These are phyloP conservation scores for Trochalopteron elliotii DNA, from an alignment of 2,113 vertebrate species.

Conservation along the genomic window DNA sequence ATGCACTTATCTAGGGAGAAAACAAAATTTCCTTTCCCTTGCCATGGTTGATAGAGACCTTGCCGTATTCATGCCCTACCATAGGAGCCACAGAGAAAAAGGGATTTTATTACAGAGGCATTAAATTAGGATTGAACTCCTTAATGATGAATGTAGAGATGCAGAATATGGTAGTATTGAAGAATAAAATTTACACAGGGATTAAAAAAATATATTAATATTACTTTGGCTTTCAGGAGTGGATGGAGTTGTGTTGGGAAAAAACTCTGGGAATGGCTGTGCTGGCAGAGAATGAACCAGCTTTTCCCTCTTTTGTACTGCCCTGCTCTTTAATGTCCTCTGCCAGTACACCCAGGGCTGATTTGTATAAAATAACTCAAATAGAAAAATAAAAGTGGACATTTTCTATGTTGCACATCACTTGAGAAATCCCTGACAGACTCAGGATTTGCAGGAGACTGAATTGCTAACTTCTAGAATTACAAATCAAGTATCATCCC, in stretches of 20 bases:
- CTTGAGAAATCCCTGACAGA: slow-evolving; percentile 22
- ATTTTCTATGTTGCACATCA: neutral
- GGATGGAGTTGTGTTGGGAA: neutral
- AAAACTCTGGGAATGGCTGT: neutral
- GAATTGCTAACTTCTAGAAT: slow-evolving; percentile 40
- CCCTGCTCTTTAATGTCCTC: neutral
- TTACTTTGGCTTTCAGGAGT: neutral
- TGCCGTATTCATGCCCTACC: neutral
- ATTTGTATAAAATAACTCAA: neutral
- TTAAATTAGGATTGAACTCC: neutral
- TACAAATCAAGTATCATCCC: slow-evolving; percentile 27
- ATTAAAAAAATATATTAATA: fast-evolving
- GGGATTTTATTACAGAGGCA: neutral
- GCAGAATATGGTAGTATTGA: neutral
- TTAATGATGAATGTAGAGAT: neutral
- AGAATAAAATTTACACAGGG: neutral
- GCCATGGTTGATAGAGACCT: neutral
- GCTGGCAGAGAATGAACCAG: neutral
- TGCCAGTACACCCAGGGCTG: neutral
- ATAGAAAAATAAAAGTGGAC: neutral
- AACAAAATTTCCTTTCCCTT: neutral
- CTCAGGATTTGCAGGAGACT: slow-evolving; percentile 1
- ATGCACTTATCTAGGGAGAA: neutral
- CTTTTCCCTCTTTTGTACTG: neutral
- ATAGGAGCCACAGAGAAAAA: neutral